These are phyloP conservation scores for Cynaeus angustus DNA, from an alignment of 2,888 invertebrate species.

Conservation along the genomic window DNA sequence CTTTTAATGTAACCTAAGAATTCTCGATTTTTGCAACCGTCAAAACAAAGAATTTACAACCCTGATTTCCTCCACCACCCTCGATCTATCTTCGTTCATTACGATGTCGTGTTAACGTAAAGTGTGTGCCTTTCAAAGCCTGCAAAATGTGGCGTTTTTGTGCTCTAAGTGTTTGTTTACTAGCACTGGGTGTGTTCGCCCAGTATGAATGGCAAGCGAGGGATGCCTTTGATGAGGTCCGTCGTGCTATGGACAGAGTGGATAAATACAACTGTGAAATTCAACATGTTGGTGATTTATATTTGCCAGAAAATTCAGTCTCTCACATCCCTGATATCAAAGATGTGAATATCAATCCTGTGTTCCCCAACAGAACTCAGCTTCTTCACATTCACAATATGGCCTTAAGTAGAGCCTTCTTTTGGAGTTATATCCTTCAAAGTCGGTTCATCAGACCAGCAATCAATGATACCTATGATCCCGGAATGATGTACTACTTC, in stretches of 20 bases:
- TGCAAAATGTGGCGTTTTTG: constrained; percentile 45
- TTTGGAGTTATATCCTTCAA: constrained; percentile 95
- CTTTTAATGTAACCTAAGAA: constrained; percentile 43
- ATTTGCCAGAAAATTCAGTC: constrained; percentile 87
- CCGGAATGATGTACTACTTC: constrained; percentile 98
- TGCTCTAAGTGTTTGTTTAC: constrained; percentile 51
- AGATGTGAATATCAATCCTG: constrained; percentile 94
- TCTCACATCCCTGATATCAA: constrained; percentile 95
- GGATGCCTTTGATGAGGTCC: constrained; percentile 93
- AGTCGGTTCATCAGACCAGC: constrained; percentile 91
- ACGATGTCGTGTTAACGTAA: constrained; percentile 15
- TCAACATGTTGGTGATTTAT: constrained; percentile 87
- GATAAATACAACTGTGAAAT: constrained; percentile 92
- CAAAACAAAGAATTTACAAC: constrained; percentile 44
- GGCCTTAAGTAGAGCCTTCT: constrained; percentile 96
- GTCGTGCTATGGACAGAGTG: constrained; percentile 87
- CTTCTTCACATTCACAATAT: constrained; percentile 95
- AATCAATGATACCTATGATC: constrained; percentile 94
- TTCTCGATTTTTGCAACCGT: constrained; percentile 17
- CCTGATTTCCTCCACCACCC: constrained; percentile 14
- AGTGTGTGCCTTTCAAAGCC: background rate
- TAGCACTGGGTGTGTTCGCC: constrained; percentile 74
- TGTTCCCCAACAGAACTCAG: constrained; percentile 95
- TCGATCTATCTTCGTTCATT: background rate
- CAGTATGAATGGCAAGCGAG: constrained; percentile 95